Percentiles rank a stretch among this genome's conserved stretches.
Evolutionary conservation across 2,888 invertebrate genomes (phyloP).

Genomic region (Caenorhabditis doughertyi): DNA sequence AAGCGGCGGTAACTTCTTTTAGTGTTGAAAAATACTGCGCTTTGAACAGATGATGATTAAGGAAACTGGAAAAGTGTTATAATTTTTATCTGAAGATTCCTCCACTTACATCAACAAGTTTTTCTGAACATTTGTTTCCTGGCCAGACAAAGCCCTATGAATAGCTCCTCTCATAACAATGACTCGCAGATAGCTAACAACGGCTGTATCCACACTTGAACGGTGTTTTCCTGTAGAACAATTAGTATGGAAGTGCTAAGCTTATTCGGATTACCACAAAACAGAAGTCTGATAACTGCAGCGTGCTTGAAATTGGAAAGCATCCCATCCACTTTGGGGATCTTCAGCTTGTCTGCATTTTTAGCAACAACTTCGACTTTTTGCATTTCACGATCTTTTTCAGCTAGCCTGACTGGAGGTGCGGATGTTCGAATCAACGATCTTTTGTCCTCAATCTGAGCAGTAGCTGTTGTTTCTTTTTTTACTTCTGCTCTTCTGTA

Average conservation of each 20-base stretch:
- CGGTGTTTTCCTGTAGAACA: constrained; percentile 48
- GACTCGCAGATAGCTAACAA: constrained; percentile 54
- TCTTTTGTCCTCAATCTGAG: constrained; percentile 51
- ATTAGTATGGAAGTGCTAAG: no score
- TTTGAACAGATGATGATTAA: constrained; percentile 84
- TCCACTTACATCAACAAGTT: constrained; percentile 87
- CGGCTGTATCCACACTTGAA: constrained; percentile 8
- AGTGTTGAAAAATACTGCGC: constrained; percentile 76
- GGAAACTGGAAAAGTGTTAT: constrained; percentile 89
- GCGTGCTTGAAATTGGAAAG: constrained; percentile 58
- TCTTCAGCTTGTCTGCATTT: constrained; percentile 54
- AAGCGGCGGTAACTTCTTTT: constrained; percentile 69
- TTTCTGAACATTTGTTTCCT: constrained; percentile 87
- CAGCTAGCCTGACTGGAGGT: constrained; percentile 47
- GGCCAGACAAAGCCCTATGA: constrained; percentile 62
- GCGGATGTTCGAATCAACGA: constrained; percentile 51
- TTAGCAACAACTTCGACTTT: constrained; percentile 61
- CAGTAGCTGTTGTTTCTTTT: constrained; percentile 56
- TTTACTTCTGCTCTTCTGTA: constrained; percentile 86
- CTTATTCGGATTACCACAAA: no score
- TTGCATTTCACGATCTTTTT: constrained; percentile 43
- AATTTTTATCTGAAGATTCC: neutral
- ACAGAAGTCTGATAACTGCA: constrained; percentile 35
- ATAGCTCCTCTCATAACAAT: constrained; percentile 62
- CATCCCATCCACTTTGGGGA: constrained; percentile 58